A percentile compares a stretch with the other conserved stretches of the same genome.
These are phyloP conservation scores for Phallusia fumigata DNA, from an alignment of 23 tunicate genomes.

Conservation along the genomic window DNA sequence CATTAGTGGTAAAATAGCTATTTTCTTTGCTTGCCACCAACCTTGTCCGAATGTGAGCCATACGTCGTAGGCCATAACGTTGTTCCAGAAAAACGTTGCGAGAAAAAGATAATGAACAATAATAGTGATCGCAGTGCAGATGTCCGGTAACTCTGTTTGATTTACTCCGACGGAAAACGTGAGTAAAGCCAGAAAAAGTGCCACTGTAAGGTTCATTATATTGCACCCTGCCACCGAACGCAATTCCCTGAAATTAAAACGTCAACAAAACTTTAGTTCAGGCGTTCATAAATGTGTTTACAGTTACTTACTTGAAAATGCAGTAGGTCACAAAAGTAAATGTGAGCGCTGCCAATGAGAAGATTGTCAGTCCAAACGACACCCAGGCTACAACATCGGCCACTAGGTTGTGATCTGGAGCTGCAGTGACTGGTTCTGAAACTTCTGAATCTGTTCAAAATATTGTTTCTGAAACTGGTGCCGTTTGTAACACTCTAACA, in stretches of 20 bases:
- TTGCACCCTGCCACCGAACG: conserved; percentile 70
- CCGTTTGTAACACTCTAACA: no score
- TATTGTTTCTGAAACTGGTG: no score
- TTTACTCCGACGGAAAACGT: conserved; percentile 55
- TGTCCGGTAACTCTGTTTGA: conserved; percentile 25
- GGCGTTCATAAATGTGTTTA: not conserved
- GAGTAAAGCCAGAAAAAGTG: conserved; percentile 59
- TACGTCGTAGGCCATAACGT: conserved; percentile 88
- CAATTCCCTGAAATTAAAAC: conserved; percentile 51
- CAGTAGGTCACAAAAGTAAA: conserved; percentile 68
- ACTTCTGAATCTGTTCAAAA: not conserved
- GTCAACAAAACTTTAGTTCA: not conserved
- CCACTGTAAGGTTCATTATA: conserved; percentile 71
- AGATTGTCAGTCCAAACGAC: conserved; percentile 53
- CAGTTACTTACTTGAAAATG: conserved; percentile 44
- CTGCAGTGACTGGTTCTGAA: not conserved
- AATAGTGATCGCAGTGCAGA: conserved; percentile 62
- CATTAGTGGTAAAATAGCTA: no score
- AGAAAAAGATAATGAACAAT: conserved; percentile 82
- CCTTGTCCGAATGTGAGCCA: conserved; percentile 96
- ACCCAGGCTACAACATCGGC: conserved; percentile 53
- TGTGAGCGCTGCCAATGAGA: conserved; percentile 45
- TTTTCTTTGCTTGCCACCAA: not conserved
- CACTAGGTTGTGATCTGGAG: conserved; percentile 1
- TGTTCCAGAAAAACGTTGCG: conserved; percentile 93